Percentiles rank a stretch among this genome's conserved stretches.
phyloP scores from a whole-genome alignment of 92 coral and sea anemone species.

The Parazoanthus swiftii region DNA sequence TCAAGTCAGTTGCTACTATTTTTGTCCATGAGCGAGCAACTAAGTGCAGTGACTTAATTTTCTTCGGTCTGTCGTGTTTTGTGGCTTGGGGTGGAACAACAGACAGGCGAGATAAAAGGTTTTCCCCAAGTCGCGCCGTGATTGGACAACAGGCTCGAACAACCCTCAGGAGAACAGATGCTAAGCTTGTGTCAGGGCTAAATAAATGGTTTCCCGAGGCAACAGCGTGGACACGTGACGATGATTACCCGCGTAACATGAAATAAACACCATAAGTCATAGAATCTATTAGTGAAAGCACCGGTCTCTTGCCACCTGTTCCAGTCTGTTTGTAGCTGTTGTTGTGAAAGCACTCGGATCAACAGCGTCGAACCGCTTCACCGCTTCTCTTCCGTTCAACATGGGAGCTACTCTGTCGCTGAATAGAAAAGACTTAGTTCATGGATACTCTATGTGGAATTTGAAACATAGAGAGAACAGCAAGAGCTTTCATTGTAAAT shows the following conservation, averaged over 20 bases:
- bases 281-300: slow-evolving; percentile 70
- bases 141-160: slow-evolving; percentile 56
- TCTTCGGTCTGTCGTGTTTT: slow-evolving; percentile 40
- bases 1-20: slow-evolving; percentile 42
- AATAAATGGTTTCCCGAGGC: slow-evolving; percentile 61
- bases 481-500: slow-evolving; percentile 74
- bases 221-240: slow-evolving; percentile 66
- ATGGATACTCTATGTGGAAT: slow-evolving; percentile 84
- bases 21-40: slow-evolving; percentile 61
- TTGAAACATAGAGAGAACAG: slow-evolving; percentile 77
- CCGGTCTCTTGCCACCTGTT: slow-evolving; percentile 80
- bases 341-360: slow-evolving; percentile 67
- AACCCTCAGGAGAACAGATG: slow-evolving; percentile 19
- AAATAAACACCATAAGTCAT: slow-evolving; percentile 64
- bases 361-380: slow-evolving; percentile 27
- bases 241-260: slow-evolving; percentile 57
- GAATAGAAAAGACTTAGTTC: slow-evolving; percentile 75
- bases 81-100: not conserved
- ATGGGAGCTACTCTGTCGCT: slow-evolving; percentile 95
- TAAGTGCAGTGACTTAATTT: slow-evolving; percentile 65
- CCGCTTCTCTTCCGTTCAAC: slow-evolving; percentile 28
- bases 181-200: slow-evolving; percentile 64
- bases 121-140: slow-evolving; percentile 14
- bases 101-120: not conserved
- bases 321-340: slow-evolving; percentile 53